Conservation (phyloP, 2,797 vertebrate genomes). For the Sciurus carolinensis region DNA sequence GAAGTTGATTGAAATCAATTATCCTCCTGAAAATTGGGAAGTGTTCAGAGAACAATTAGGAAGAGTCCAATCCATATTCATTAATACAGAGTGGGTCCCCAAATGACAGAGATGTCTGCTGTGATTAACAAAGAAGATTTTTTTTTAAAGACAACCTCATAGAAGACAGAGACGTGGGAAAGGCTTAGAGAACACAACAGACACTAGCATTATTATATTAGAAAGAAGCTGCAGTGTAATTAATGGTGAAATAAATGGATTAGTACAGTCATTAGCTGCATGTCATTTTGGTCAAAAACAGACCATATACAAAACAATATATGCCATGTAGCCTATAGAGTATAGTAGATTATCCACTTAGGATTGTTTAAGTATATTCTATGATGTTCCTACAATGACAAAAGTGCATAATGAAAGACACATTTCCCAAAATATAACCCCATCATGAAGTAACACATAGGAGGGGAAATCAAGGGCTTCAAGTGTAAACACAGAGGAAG, state of each 20-base stretch:
- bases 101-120: conserved; percentile 80
- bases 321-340: not conserved
- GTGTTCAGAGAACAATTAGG: conserved; percentile 83
- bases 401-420: not conserved
- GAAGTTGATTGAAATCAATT: conserved; percentile 85
- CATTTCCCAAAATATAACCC: not conserved
- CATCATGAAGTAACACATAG: not conserved
- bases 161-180: conserved; percentile 60
- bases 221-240: conserved; percentile 49
- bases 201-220: conserved; percentile 49
- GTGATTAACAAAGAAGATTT: conserved; percentile 79
- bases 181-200: conserved; percentile 41
- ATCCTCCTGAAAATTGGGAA: conserved; percentile 78
- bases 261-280: not conserved
- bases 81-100: conserved; percentile 82
- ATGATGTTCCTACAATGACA: not conserved
- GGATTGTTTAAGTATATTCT: not conserved
- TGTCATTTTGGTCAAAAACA: not conserved
- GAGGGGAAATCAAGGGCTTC: not conserved
- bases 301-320: not conserved
- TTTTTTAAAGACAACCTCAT: conserved; percentile 49
- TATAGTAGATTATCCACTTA: not conserved
- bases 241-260: conserved; percentile 46
- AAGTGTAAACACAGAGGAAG: not conserved
- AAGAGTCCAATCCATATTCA: conserved; percentile 82